Percentiles rank a stretch among this genome's conserved stretches.
These are phyloP conservation scores for Lepidurus packardi DNA, from an alignment of 1,140 invertebrate genomes.

Conservation along the genomic window DNA sequence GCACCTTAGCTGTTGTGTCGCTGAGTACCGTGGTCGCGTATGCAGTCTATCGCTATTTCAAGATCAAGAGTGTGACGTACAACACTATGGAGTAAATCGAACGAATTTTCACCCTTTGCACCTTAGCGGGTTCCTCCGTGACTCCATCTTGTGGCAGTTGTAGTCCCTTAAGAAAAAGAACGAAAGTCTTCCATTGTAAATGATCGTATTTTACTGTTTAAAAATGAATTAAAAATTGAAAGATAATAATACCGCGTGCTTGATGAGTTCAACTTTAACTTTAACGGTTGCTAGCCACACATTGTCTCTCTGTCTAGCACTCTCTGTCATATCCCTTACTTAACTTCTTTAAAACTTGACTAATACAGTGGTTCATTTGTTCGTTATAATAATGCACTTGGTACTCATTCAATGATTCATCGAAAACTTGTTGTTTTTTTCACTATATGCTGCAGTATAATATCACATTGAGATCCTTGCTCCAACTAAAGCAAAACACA, in stretches of 20 bases:
- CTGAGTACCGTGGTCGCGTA: conserved; percentile 74
- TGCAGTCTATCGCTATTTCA: conserved; percentile 77
- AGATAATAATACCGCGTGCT: too few species aligned
- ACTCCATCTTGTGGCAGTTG: neutral
- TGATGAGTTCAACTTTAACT: too few species aligned
- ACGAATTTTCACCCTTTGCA: conserved; percentile 20
- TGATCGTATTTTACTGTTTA: neutral
- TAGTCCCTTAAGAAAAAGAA: neutral
- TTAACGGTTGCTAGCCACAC: too few species aligned
- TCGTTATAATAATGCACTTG: neutral
- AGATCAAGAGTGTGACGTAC: conserved; percentile 84
- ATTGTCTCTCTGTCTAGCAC: too few species aligned
- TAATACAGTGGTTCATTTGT: neutral
- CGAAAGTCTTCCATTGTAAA: conserved; percentile 26
- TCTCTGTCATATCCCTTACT: neutral
- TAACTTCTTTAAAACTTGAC: neutral
- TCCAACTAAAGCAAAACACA: conserved; percentile 23
- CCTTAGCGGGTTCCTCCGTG: neutral
- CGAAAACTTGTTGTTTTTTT: neutral
- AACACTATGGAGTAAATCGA: conserved; percentile 77
- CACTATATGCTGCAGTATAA: conserved; percentile 13
- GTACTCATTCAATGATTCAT: neutral
- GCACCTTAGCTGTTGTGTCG: conserved; percentile 72
- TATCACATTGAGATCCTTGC: conserved; percentile 32
- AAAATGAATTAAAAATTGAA: neutral